Conservation (phyloP, 2,113 vertebrate species). For the Hirundichthys speculiger region DNA sequence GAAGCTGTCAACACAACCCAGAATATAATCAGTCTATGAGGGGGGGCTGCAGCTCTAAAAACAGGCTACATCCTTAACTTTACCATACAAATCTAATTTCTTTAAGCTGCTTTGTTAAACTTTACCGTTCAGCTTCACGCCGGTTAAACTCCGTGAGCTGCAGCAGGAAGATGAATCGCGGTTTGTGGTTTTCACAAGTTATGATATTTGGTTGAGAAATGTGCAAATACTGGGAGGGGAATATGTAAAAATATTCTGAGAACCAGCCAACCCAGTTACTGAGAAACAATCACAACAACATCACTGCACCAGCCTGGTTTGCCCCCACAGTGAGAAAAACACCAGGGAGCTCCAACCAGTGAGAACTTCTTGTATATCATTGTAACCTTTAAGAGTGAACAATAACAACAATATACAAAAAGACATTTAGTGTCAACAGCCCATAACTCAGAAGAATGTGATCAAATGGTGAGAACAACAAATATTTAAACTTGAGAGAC, state of each 20-base stretch:
- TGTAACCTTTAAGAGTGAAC: not conserved
- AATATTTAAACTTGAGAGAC: slow-evolving; percentile 13
- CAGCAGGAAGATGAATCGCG: slow-evolving; percentile 10
- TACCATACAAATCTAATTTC: slow-evolving; percentile 5
- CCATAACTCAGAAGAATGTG: not conserved
- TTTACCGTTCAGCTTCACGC: slow-evolving; percentile 18
- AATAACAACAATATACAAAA: too few species aligned
- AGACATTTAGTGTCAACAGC: not conserved
- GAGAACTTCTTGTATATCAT: not conserved
- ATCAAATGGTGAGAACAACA: not conserved
- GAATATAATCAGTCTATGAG: slow-evolving; percentile 70
- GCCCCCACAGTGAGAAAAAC: slow-evolving; percentile 1
- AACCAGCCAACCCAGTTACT: slow-evolving; percentile 18
- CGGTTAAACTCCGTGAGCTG: slow-evolving; percentile 9
- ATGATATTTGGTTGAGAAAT: slow-evolving; percentile 54
- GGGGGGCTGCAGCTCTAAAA: slow-evolving; percentile 26
- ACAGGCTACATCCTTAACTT: slow-evolving; percentile 48
- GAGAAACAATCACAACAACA: slow-evolving; percentile 41
- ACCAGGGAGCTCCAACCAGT: not conserved
- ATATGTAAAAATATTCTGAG: slow-evolving; percentile 22
- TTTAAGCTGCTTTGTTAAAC: slow-evolving; percentile 8
- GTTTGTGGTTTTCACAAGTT: slow-evolving; percentile 38
- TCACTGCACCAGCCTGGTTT: slow-evolving; percentile 12
- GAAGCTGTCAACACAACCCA: slow-evolving; percentile 69
- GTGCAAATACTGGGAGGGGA: slow-evolving; percentile 34